phyloP scores from a whole-genome alignment of 2,113 vertebrate genomes.

The Corythoichthys intestinalis region DNA sequence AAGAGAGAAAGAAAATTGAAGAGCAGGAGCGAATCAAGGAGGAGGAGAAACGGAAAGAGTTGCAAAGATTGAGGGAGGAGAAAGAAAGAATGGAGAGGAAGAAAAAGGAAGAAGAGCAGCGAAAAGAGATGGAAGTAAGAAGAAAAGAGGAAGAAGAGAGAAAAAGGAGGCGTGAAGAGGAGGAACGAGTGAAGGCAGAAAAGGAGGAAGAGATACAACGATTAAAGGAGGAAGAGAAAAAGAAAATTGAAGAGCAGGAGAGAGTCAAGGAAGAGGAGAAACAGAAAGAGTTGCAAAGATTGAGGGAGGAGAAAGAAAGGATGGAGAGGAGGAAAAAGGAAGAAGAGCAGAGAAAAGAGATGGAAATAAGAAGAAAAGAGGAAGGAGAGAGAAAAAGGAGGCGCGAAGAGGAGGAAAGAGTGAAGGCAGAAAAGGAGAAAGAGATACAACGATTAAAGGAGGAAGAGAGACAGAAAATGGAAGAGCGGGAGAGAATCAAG shows the following conservation, averaged over 20 bases:
- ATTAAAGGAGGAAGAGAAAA: constrained; percentile 7
- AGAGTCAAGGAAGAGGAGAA: neutral
- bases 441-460: neutral
- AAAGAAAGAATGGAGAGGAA: constrained; percentile 9
- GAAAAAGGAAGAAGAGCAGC: neutral
- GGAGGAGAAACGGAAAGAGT: too few relatives aligned
- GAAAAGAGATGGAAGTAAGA: neutral
- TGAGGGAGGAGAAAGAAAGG: constrained; percentile 10
- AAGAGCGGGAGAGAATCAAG: neutral
- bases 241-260: too few relatives aligned
- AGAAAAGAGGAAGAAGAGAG: too few relatives aligned
- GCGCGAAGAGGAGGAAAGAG: neutral
- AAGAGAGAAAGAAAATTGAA: too few relatives aligned
- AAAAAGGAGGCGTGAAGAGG: neutral
- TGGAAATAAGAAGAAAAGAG: neutral
- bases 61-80: constrained; percentile 1
- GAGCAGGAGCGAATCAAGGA: too few relatives aligned
- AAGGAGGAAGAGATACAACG: too few relatives aligned
- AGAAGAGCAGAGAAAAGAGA: neutral
- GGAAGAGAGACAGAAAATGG: neutral
- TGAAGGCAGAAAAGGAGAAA: constrained; percentile 3
- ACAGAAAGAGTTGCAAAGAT: constrained; percentile 1
- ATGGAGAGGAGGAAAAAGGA: neutral
- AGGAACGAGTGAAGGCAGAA: neutral
- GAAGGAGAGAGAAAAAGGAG: too few relatives aligned